Conservation (phyloP, 2,888 invertebrate genomes). For the Apamea monoglypha region DNA sequence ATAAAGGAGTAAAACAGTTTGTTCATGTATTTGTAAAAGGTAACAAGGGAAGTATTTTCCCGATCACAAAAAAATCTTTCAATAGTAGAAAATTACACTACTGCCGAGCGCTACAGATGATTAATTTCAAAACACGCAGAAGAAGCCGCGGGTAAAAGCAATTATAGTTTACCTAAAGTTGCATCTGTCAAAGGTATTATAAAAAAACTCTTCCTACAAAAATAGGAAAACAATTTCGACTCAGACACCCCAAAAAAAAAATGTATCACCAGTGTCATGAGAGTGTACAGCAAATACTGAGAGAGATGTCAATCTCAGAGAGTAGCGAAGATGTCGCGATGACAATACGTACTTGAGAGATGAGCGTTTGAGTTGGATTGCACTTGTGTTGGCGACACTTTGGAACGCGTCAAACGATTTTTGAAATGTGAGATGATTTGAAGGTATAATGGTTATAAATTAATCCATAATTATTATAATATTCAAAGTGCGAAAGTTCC, state of each 20-base stretch:
- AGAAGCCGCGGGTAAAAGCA: neutral
- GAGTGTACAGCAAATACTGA: slow-evolving; percentile 61
- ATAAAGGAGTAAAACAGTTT: neutral
- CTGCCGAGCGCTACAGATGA: no score
- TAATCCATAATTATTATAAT: neutral
- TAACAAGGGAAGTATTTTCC: no score
- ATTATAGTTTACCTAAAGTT: neutral
- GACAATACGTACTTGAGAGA: slow-evolving; percentile 58
- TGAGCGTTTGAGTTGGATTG: slow-evolving; percentile 53
- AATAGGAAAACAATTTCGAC: slow-evolving; percentile 7
- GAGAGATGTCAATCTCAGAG: slow-evolving; percentile 58
- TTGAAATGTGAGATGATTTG: slow-evolving; percentile 4
- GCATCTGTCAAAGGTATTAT: neutral
- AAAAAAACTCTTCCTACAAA: neutral
- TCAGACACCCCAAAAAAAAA: slow-evolving; percentile 27
- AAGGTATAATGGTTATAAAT: neutral
- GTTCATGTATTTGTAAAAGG: neutral
- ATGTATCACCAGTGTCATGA: slow-evolving; percentile 34
- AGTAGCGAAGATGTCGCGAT: slow-evolving; percentile 51
- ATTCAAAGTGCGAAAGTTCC: neutral
- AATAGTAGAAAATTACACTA: neutral
- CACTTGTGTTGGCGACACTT: slow-evolving; percentile 38
- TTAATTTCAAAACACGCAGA: neutral
- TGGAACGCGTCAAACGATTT: slow-evolving; percentile 23
- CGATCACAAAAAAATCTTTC: neutral